Evolutionary conservation across 2,113 vertebrate genomes (phyloP).

Genomic region (Antechinus flavipes): DNA sequence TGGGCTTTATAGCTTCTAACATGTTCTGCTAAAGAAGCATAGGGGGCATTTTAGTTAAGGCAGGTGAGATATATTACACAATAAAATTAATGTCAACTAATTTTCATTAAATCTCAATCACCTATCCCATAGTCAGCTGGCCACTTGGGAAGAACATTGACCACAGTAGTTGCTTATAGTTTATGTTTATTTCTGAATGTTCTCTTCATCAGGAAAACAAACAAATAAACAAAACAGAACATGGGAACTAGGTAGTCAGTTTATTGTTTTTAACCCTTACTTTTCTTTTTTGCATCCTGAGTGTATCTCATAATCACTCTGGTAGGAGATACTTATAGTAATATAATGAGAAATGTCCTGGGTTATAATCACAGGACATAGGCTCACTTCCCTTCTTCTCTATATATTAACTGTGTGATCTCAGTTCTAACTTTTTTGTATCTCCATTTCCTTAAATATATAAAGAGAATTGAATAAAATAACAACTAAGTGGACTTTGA

Average conservation of each 20-base stretch:
- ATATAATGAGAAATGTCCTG: neutral
- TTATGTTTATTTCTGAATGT: neutral
- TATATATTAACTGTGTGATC: neutral
- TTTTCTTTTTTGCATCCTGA: neutral
- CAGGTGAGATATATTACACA: neutral
- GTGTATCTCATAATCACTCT: neutral
- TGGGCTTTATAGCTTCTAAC: neutral
- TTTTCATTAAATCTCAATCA: neutral
- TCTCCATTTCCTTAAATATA: neutral
- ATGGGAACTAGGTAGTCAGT: neutral
- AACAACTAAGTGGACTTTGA: neutral
- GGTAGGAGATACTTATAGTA: neutral
- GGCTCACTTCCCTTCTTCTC: neutral
- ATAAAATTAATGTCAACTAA: constrained; percentile 18
- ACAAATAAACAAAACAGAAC: neutral
- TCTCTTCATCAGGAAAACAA: neutral
- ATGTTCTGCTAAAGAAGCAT: neutral
- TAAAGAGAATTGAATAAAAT: neutral
- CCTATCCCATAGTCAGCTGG: neutral
- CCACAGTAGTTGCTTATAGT: neutral
- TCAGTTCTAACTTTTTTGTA: neutral
- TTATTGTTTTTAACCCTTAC: constrained; percentile 9
- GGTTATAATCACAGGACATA: neutral
- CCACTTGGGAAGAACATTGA: neutral
- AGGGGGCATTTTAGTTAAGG: neutral